These are phyloP conservation scores for Drosophila punjabiensis DNA, from an alignment of 1,140 invertebrate species.

Conservation along the genomic window DNA sequence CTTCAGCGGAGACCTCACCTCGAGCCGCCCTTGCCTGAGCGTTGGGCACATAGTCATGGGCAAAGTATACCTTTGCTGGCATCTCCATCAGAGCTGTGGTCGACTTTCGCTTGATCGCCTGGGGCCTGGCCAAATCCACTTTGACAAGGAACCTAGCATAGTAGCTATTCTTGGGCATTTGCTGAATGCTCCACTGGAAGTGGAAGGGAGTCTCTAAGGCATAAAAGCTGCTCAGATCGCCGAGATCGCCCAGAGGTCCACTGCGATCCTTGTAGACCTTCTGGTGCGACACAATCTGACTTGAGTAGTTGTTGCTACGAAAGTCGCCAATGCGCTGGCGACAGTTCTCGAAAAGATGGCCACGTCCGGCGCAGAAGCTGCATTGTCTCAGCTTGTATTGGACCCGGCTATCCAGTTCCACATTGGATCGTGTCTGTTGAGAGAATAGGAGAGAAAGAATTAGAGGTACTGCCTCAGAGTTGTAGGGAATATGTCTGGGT, in stretches of 20 bases:
- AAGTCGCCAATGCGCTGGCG: slow-evolving; percentile 62
- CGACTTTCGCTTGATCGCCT: slow-evolving; percentile 16
- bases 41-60: slow-evolving; percentile 57
- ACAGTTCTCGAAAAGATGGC: slow-evolving; percentile 88
- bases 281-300: slow-evolving; percentile 68
- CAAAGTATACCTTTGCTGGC: slow-evolving; percentile 31
- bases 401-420: slow-evolving; percentile 76
- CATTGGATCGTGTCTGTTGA: slow-evolving; percentile 85
- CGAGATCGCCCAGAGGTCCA: slow-evolving; percentile 30
- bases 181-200: slow-evolving; percentile 56
- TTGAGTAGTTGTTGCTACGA: slow-evolving; percentile 48
- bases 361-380: slow-evolving; percentile 88
- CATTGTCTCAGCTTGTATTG: slow-evolving; percentile 86
- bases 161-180: slow-evolving; percentile 56
- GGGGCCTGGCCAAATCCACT: slow-evolving; percentile 34
- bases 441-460: neutral
- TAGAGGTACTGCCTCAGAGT: neutral
- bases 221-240: slow-evolving; percentile 33
- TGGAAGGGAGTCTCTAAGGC: slow-evolving; percentile 47
- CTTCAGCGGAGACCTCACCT: neutral
- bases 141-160: slow-evolving; percentile 70
- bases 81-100: neutral
- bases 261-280: slow-evolving; percentile 68
- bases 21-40: slow-evolving; percentile 48
- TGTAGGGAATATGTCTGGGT: slow-evolving; percentile 42